Percentiles rank a stretch among this genome's conserved stretches.
phyloP scores from a whole-genome alignment of 1,140 invertebrate species.

The Aphis gossypii region DNA sequence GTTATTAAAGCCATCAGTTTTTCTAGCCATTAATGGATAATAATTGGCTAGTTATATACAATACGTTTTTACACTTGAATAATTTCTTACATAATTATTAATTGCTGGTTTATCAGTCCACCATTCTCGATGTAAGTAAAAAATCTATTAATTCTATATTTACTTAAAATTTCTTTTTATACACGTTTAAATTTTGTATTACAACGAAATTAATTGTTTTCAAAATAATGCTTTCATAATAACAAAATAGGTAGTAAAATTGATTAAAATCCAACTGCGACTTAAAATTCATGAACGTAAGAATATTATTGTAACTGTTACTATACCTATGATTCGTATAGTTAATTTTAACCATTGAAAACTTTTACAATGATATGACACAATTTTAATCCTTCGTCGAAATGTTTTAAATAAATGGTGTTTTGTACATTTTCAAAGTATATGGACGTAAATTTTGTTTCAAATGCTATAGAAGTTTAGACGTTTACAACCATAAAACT shows the following conservation, averaged over 20 bases:
- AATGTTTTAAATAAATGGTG: not conserved
- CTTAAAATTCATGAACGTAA: not conserved
- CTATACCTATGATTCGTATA: not conserved
- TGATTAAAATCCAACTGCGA: not conserved
- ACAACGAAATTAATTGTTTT: not conserved
- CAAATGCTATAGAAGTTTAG: constrained; percentile 6
- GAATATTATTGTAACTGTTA: not conserved
- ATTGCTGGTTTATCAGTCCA: not conserved
- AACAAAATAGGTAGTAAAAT: not conserved
- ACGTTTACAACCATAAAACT: constrained; percentile 29
- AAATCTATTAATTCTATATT: not conserved
- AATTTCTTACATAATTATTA: not conserved
- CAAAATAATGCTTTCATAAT: not conserved
- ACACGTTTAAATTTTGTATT: not conserved
- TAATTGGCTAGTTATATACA: not conserved
- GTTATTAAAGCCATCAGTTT: not conserved
- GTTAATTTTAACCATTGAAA: constrained; percentile 5
- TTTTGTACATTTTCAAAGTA: not conserved
- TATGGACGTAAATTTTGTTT: not conserved
- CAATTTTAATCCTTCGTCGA: not conserved
- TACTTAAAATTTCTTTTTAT: not conserved
- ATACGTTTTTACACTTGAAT: not conserved
- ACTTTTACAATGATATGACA: not conserved
- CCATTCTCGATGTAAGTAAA: not conserved
- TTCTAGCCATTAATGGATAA: not conserved